Conservation (phyloP, 2,888 invertebrate species). For the Dicycla oo region DNA sequence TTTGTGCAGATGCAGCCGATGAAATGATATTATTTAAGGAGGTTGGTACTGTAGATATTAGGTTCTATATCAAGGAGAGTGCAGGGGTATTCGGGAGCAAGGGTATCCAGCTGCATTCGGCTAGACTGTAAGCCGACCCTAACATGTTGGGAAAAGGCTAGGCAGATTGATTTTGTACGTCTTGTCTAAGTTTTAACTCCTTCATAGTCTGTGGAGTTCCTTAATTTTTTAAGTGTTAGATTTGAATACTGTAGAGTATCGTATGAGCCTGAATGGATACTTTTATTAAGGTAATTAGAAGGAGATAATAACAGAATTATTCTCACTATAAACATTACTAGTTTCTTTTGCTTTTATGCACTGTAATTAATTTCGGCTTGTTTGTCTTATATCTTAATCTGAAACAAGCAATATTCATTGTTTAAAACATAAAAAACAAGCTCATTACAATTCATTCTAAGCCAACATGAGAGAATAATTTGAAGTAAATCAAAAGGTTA, state of each 20-base stretch:
- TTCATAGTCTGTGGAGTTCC: not conserved
- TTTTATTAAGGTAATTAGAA: not conserved
- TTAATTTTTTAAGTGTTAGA: not conserved
- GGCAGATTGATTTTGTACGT: not conserved
- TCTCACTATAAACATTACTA: not conserved
- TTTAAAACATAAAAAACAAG: conserved; percentile 14
- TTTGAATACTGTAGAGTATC: not conserved
- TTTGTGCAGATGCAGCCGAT: conserved; percentile 57
- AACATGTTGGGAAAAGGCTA: not conserved
- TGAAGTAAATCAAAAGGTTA: conserved; percentile 30
- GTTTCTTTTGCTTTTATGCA: conserved; percentile 1
- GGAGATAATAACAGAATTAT: conserved; percentile 1
- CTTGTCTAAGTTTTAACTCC: not conserved
- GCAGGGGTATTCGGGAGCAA: not conserved
- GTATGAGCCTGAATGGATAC: not conserved
- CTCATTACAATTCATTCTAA: conserved; percentile 25
- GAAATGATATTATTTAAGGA: conserved; percentile 38
- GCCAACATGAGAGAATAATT: conserved; percentile 12
- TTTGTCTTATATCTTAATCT: conserved; percentile 33
- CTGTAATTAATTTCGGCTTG: conserved; percentile 3
- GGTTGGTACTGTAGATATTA: conserved; percentile 14
- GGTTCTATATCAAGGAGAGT: not conserved
- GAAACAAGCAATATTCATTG: not conserved
- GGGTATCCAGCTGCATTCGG: not conserved
- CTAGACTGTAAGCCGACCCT: not conserved